Conservation (phyloP, 2,113 vertebrate species). For the Psophia crepitans region DNA sequence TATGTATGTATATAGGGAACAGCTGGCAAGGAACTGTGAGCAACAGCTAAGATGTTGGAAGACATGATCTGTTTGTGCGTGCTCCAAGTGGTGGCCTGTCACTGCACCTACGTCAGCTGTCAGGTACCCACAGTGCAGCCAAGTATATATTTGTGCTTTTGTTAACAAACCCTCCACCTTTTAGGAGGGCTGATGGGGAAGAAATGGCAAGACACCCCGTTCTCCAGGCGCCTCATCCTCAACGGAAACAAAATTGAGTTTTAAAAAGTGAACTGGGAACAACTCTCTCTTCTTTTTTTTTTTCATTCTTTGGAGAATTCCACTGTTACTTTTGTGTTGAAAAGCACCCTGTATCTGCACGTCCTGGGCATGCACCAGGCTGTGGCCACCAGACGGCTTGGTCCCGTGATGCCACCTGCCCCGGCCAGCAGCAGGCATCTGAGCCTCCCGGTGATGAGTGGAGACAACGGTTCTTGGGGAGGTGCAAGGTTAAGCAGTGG, state of each 20-base stretch:
- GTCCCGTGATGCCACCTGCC: background rate
- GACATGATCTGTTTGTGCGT: background rate
- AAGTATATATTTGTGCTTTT: background rate
- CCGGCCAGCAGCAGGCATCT: background rate
- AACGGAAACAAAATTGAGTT: background rate
- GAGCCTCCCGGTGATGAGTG: background rate
- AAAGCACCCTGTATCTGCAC: background rate
- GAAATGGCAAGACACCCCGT: background rate
- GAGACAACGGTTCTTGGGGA: background rate
- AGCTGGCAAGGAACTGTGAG: background rate
- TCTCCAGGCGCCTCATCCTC: background rate
- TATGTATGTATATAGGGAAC: background rate
- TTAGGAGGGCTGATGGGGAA: background rate
- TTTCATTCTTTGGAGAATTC: background rate
- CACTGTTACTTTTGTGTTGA: background rate
- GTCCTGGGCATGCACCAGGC: background rate
- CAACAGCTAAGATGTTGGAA: background rate
- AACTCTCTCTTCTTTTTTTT: fast-evolving
- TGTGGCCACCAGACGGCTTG: background rate
- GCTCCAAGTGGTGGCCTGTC: background rate
- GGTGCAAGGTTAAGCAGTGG: background rate
- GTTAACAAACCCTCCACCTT: background rate
- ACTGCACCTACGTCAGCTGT: background rate
- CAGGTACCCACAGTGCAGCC: background rate
- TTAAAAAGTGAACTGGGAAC: background rate